Evolutionary conservation across 2,797 vertebrate genomes (phyloP), one percentile per base, ranked within the genome.

Genomic region (Sebastes vulpes): DNA sequence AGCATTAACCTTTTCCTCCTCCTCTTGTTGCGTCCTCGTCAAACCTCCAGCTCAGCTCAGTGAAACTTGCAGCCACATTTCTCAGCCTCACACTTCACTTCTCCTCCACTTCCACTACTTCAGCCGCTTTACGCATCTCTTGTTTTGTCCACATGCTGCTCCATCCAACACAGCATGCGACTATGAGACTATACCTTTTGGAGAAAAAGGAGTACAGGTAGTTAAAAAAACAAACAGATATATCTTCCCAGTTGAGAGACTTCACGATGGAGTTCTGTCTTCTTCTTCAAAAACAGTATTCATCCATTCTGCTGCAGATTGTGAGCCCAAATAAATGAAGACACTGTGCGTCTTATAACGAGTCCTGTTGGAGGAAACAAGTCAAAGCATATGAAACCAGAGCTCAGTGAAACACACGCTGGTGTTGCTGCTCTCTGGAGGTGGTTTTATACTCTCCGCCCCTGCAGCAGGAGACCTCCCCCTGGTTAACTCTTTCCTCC

Each of bases 371-470:
- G 28, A 83, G 79, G 75, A 83, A 75, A 58, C 65, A 21, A 79
- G 71, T 85, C 77, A 71, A 31, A 71, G 68, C 82, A 61, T 16
- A 60, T 63, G 50, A 65, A 56, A 78, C 31, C 10, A 38, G 35
- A 10, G 58, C 48, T 61, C 1, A 28, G 25, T n/a, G 7, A 70
- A 59, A 83, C 85, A 83, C 95, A 90, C 94, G 93, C 89, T 92
- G 91, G 38, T 89, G 82, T 68, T 83, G 87, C 82, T 89, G 89
- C 74, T 92, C 89, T 89, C 88, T 68, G 79, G 83, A 91, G 86
- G 92, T 92, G 92, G 65, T 93, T 95, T 95, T 96, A 96, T 96
- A 94, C 88, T 20, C 42, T 59, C 92, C 94, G 90, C 94, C 92
- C 93, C 94, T 85, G 92, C 86, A 46, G 85, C 90, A 74, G 82